A percentile compares a stretch with the other conserved stretches of the same genome.
phyloP scores from a whole-genome alignment of 2,888 invertebrate genomes.

The Drosophila subquinaria region DNA sequence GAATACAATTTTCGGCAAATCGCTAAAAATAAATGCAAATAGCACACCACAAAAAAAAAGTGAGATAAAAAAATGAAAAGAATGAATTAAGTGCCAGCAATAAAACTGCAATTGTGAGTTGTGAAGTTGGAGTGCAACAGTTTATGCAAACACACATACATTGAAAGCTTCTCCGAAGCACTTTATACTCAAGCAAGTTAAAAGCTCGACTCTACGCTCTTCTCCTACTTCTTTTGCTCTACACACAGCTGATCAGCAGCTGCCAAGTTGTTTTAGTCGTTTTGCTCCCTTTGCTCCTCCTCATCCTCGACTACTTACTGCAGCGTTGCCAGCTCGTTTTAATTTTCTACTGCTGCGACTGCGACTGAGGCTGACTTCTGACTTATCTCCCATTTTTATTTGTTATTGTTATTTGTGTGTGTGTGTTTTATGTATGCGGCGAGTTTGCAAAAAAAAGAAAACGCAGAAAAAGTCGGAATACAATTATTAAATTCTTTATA shows the following conservation, averaged over 20 bases:
- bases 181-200: slow-evolving; percentile 8
- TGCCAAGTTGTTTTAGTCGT: slow-evolving; percentile 34
- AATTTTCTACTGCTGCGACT: slow-evolving; percentile 4
- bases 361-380: slow-evolving; percentile 7
- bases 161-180: slow-evolving; percentile 4
- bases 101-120: slow-evolving; percentile 57
- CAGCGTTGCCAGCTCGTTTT: slow-evolving; percentile 56
- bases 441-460: slow-evolving; percentile 8
- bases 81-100: slow-evolving; percentile 22
- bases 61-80: neutral
- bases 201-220: slow-evolving; percentile 40
- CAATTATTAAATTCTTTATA: slow-evolving; percentile 16
- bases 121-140: slow-evolving; percentile 47
- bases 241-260: slow-evolving; percentile 59
- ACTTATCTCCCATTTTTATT: slow-evolving; percentile 28
- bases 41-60: slow-evolving; percentile 27
- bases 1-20: slow-evolving; percentile 35
- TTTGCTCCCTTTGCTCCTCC: slow-evolving; percentile 10
- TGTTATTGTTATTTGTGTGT: slow-evolving; percentile 21
- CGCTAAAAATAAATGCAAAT: slow-evolving; percentile 62
- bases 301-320: slow-evolving; percentile 16
- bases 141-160: slow-evolving; percentile 1
- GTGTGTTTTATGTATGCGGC: slow-evolving; percentile 18
- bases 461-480: slow-evolving; percentile 2
- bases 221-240: slow-evolving; percentile 28